Conservation (phyloP, 2,888 invertebrate genomes). For the Amphimallon solstitiale region DNA sequence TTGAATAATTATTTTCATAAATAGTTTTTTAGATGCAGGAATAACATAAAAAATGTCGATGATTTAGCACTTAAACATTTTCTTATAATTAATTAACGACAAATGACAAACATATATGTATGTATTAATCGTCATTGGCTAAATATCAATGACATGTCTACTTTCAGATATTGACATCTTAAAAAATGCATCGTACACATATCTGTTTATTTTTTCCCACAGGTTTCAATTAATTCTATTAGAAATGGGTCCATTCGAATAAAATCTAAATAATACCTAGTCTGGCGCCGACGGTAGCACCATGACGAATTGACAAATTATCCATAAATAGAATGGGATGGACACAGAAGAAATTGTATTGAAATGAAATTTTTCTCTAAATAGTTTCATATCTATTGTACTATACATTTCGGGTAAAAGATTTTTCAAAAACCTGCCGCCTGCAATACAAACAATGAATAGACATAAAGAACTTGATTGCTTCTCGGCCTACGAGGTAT, state of each 20-base stretch:
- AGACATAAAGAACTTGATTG: slow-evolving; percentile 55
- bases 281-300: slow-evolving; percentile 51
- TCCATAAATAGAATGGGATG: slow-evolving; percentile 48
- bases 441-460: slow-evolving; percentile 57
- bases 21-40: too few species aligned
- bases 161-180: not conserved
- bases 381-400: slow-evolving; percentile 47
- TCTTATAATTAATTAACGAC: too few species aligned
- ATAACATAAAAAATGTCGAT: too few species aligned
- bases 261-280: slow-evolving; percentile 33
- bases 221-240: slow-evolving; percentile 30
- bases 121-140: too few species aligned
- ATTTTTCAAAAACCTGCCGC: slow-evolving; percentile 50
- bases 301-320: slow-evolving; percentile 51
- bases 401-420: slow-evolving; percentile 43
- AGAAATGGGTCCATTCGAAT: slow-evolving; percentile 13
- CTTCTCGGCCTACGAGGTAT: slow-evolving; percentile 37
- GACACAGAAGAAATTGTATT: slow-evolving; percentile 44
- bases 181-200: not conserved
- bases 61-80: too few species aligned
- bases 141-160: too few species aligned
- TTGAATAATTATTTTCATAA: too few species aligned
- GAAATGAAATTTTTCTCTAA: slow-evolving; percentile 49
- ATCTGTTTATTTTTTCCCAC: slow-evolving; percentile 1
- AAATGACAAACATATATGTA: too few species aligned